Percentiles rank a stretch among this genome's conserved stretches.
These are phyloP conservation scores for Cephus nigrinus DNA, from an alignment of 2,888 invertebrate genomes.

Conservation along the genomic window DNA sequence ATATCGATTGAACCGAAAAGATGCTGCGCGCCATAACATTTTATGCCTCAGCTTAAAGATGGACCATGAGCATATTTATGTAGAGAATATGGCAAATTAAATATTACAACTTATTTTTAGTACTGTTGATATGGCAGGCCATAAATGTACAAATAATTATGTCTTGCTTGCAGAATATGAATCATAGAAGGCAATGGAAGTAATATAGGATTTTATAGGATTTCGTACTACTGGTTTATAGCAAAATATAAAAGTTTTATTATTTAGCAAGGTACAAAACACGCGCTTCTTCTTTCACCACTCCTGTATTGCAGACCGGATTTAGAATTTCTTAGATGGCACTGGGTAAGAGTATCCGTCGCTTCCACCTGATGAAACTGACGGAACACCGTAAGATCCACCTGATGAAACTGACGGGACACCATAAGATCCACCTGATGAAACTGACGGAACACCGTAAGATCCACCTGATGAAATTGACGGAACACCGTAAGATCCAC, in stretches of 20 bases:
- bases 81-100: neutral
- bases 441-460: neutral
- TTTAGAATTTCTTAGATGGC: slow-evolving; percentile 31
- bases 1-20: neutral
- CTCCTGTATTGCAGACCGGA: neutral
- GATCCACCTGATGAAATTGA: neutral
- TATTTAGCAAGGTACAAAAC: neutral
- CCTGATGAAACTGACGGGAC: neutral
- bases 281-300: neutral
- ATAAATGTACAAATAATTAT: neutral
- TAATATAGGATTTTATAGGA: neutral
- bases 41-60: neutral
- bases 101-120: neutral
- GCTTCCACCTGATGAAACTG: neutral
- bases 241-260: slow-evolving; percentile 2
- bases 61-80: neutral
- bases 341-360: slow-evolving; percentile 40
- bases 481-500: too few species aligned
- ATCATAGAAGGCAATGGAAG: neutral
- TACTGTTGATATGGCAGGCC: neutral
- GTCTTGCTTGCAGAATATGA: neutral
- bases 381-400: too few species aligned
- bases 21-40: neutral
- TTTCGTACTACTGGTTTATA: neutral
- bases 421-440: neutral